Evolutionary conservation across 2,888 invertebrate genomes (phyloP).

Genomic region (Tuberolachnus salignus): DNA sequence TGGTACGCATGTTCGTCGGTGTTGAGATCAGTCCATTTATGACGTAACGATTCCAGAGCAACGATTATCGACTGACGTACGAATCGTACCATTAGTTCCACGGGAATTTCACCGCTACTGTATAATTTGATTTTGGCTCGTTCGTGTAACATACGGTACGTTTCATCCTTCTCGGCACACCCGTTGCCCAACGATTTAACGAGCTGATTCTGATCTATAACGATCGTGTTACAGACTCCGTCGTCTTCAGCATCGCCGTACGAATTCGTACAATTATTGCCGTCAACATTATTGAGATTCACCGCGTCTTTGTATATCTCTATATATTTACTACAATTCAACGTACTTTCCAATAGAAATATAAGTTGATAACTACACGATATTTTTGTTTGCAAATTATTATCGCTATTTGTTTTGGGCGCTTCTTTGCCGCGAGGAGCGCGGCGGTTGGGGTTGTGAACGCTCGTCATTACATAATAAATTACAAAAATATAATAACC

Average conservation of each 20-base stretch:
- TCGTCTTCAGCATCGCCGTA: background rate
- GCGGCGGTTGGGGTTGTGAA: too few species aligned
- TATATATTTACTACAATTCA: background rate
- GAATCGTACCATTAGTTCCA: background rate
- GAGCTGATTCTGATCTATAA: conserved; percentile 4
- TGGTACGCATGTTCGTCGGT: background rate
- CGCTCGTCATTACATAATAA: too few species aligned
- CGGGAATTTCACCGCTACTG: background rate
- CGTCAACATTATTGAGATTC: background rate
- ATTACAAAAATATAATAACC: too few species aligned
- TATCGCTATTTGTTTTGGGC: background rate
- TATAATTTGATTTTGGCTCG: background rate
- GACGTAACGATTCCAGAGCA: background rate
- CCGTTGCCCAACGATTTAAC: background rate
- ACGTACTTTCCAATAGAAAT: conserved; percentile 19
- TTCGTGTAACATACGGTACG: background rate
- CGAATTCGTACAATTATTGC: background rate
- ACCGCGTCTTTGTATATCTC: conserved; percentile 10
- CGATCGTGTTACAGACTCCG: background rate
- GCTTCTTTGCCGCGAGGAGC: too few species aligned
- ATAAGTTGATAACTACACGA: background rate
- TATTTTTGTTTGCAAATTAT: background rate
- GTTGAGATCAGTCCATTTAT: background rate
- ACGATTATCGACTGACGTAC: background rate
- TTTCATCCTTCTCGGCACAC: background rate